Evolutionary conservation across 2,113 vertebrate species (phyloP).

Genomic region (Nicator chloris): DNA sequence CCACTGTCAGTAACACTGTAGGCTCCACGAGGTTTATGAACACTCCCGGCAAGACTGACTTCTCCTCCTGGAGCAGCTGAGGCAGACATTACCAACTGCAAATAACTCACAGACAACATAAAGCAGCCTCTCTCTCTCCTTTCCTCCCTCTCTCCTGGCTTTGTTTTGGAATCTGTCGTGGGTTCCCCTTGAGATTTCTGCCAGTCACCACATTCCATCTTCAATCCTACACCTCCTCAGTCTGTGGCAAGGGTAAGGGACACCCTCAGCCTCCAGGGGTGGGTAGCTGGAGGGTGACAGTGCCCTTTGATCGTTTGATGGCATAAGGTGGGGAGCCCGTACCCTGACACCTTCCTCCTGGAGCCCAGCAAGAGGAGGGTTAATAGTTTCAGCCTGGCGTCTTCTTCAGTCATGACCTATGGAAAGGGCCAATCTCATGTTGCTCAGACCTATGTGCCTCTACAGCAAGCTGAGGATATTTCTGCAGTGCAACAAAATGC

Average conservation of each 20-base stretch:
- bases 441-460: neutral
- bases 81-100: neutral
- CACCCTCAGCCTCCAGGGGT: neutral
- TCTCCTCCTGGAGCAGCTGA: neutral
- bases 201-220: neutral
- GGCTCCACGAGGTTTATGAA: neutral
- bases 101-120: neutral
- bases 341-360: neutral
- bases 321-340: neutral
- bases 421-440: neutral
- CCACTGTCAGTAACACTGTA: neutral
- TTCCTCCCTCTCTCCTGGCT: neutral
- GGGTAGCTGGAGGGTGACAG: too few species aligned
- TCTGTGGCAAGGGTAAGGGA: neutral
- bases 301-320: neutral
- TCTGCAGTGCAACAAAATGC: neutral
- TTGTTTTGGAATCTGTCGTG: neutral
- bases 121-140: neutral
- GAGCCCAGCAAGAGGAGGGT: neutral
- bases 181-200: neutral
- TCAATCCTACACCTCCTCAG: neutral
- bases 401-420: neutral
- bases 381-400: neutral
- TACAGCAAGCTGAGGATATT: neutral
- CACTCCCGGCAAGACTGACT: neutral